These are phyloP conservation scores for Drosophila pseudotakahashii DNA, from an alignment of 2,888 invertebrate species.

Conservation along the genomic window DNA sequence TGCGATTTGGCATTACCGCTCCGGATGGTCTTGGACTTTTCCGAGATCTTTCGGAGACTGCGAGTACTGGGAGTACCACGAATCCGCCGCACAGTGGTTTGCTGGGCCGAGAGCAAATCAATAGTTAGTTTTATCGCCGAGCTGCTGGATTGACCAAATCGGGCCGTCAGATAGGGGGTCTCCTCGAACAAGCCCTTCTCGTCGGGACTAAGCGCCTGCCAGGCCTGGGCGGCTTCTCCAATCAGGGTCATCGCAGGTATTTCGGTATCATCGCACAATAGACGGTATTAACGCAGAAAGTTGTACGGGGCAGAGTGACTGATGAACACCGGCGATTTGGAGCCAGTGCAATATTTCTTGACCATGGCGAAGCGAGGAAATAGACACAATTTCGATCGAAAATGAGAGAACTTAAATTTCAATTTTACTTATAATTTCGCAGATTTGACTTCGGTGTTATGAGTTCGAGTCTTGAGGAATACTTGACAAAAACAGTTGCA, in stretches of 20 bases:
- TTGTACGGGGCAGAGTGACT: background rate
- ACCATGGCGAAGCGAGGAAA: background rate
- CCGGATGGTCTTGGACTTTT: background rate
- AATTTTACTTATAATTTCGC: no score
- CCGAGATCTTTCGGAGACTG: background rate
- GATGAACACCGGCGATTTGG: background rate
- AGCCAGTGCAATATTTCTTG: background rate
- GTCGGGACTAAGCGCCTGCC: background rate
- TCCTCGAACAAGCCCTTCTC: background rate
- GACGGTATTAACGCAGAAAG: slow-evolving; percentile 2
- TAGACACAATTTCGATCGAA: background rate
- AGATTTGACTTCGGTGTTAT: no score
- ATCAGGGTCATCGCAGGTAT: background rate
- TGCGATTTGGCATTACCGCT: background rate
- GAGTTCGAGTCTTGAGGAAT: no score
- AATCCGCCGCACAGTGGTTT: background rate
- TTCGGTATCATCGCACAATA: background rate
- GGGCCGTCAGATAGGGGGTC: background rate
- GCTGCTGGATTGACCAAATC: background rate
- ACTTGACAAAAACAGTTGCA: no score
- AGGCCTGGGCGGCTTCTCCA: background rate
- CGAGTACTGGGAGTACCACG: background rate
- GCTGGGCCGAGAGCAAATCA: background rate
- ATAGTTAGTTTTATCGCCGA: background rate
- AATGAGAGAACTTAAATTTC: background rate